phyloP scores from a whole-genome alignment of 2,797 vertebrate genomes.

The Thripadectes ignobilis region DNA sequence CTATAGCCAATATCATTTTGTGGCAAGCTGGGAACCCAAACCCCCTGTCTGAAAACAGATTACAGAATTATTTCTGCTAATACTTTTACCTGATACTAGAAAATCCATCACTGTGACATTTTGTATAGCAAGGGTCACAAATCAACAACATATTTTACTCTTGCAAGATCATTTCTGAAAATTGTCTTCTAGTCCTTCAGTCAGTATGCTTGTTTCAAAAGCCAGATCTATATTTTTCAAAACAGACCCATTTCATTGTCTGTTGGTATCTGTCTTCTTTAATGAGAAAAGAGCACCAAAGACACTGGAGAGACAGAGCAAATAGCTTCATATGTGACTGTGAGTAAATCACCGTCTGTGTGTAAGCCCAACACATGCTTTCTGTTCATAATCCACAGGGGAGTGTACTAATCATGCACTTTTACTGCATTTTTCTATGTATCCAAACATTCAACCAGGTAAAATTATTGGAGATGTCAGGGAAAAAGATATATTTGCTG shows the following conservation, averaged over 20 bases:
- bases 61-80: background rate
- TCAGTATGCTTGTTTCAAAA: background rate
- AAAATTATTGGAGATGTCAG: conserved; percentile 54
- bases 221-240: background rate
- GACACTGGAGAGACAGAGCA: conserved; percentile 18
- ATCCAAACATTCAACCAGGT: conserved; percentile 50
- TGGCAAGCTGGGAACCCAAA: background rate
- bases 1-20: background rate
- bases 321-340: conserved; percentile 13
- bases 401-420: conserved; percentile 25
- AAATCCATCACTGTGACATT: background rate
- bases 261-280: conserved; percentile 43
- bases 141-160: background rate
- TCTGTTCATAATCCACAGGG: conserved; percentile 36
- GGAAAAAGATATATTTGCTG: conserved; percentile 63
- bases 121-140: background rate
- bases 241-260: background rate
- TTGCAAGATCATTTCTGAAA: background rate
- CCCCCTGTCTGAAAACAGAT: background rate
- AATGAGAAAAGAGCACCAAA: conserved; percentile 26
- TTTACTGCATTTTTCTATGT: conserved; percentile 32
- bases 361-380: conserved; percentile 28
- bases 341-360: conserved; percentile 46
- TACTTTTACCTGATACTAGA: background rate
- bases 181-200: background rate